phyloP scores from a whole-genome alignment of 2,113 vertebrate genomes.

The Beaufortia kweichowensis region DNA sequence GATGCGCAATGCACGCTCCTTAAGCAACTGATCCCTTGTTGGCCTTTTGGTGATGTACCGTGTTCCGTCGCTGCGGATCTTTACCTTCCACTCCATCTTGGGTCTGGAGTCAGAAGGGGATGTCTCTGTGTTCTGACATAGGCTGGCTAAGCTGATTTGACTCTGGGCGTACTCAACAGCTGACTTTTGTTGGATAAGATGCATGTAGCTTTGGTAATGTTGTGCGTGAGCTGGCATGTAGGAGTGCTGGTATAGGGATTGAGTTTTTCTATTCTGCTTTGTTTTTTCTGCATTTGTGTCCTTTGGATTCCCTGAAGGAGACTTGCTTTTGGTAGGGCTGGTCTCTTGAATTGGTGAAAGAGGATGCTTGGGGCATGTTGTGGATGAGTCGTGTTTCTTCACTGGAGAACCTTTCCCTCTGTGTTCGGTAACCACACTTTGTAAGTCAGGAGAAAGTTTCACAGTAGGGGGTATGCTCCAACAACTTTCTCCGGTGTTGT shows the following conservation, averaged over 20 bases:
- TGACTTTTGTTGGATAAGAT: conserved; percentile 94
- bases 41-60: conserved; percentile 96
- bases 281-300: conserved; percentile 68
- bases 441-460: conserved; percentile 82
- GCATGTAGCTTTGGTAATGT: conserved; percentile 99
- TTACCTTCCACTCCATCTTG: conserved; percentile 94
- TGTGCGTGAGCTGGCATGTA: conserved; percentile 95
- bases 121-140: conserved; percentile 80
- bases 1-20: conserved; percentile 89
- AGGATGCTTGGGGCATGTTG: conserved; percentile 62
- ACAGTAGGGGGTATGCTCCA: conserved; percentile 88
- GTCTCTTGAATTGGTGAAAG: conserved; percentile 76
- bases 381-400: conserved; percentile 31
- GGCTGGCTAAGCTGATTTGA: conserved; percentile 90
- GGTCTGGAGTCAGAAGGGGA: conserved; percentile 69
- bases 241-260: conserved; percentile 85
- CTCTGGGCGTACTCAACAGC: conserved; percentile 95
- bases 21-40: conserved; percentile 85
- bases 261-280: conserved; percentile 56
- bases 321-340: conserved; percentile 20
- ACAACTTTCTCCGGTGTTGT: conserved; percentile 94
- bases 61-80: conserved; percentile 90
- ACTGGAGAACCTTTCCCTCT: conserved; percentile 65
- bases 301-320: conserved; percentile 73
- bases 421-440: conserved; percentile 72